phyloP scores from a whole-genome alignment of 2,888 invertebrate species.

The Tinea pellionella region DNA sequence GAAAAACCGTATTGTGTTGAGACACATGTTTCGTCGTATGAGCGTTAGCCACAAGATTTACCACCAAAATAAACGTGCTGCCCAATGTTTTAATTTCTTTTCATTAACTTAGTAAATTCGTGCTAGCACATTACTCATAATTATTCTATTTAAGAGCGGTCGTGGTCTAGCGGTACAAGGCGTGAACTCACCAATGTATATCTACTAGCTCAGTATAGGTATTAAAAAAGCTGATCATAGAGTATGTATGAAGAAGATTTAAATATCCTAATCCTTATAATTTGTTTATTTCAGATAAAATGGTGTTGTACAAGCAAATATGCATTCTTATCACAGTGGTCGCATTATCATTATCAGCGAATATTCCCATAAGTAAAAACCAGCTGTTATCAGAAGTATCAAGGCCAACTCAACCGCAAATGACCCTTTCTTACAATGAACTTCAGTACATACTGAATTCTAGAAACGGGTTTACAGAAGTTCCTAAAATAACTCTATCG shows the following conservation, averaged over 20 bases:
- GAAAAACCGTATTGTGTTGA: constrained; percentile 1
- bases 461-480: constrained; percentile 27
- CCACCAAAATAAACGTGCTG: background rate
- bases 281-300: background rate
- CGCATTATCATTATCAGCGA: background rate
- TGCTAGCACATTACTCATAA: too few relatives aligned
- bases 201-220: too few relatives aligned
- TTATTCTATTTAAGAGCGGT: too few relatives aligned
- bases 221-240: background rate
- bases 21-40: constrained; percentile 5
- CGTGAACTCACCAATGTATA: too few relatives aligned
- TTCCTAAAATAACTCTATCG: constrained; percentile 42
- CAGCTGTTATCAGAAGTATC: background rate
- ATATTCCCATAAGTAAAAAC: background rate
- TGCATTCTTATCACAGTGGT: background rate
- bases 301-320: background rate
- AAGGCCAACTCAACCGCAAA: background rate
- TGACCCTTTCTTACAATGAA: constrained; percentile 40
- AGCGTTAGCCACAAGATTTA: background rate
- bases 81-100: too few relatives aligned
- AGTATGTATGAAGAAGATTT: background rate
- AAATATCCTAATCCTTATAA: background rate
- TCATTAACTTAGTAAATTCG: too few relatives aligned
- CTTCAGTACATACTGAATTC: constrained; percentile 36
- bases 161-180: too few relatives aligned